A percentile compares a stretch with the other conserved stretches of the same genome.
Evolutionary conservation across 2,797 vertebrate species (phyloP).

Genomic region (Lagocephalus sceleratus): DNA sequence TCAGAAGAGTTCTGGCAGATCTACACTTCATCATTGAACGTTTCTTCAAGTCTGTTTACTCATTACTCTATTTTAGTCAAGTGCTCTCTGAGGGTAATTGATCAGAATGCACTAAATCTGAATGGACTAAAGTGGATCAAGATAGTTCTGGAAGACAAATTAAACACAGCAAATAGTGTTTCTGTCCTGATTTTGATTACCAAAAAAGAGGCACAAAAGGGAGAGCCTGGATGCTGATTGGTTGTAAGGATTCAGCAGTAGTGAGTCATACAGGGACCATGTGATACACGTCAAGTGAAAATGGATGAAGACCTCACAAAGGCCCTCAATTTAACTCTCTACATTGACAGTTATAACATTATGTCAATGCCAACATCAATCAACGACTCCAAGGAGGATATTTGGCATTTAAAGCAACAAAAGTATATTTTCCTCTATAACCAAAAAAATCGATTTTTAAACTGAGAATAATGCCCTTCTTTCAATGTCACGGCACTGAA

Average conservation of each 20-base stretch:
- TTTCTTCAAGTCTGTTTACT: too few species aligned
- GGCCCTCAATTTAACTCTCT: slow-evolving; percentile 14
- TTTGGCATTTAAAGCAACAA: slow-evolving; percentile 1
- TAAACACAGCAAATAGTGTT: slow-evolving; percentile 25
- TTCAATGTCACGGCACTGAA: too few species aligned
- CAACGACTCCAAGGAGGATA: slow-evolving; percentile 8
- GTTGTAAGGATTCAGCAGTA: slow-evolving; percentile 65
- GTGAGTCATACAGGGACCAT: slow-evolving; percentile 65
- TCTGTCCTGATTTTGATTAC: slow-evolving; percentile 37
- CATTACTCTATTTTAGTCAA: too few species aligned
- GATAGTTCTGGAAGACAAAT: slow-evolving; percentile 19
- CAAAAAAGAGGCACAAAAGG: slow-evolving; percentile 25
- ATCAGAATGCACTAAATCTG: too few species aligned
- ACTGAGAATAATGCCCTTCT: too few species aligned
- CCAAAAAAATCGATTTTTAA: too few species aligned
- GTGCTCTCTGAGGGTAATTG: too few species aligned
- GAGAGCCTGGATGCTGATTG: slow-evolving; percentile 54
- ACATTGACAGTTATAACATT: not conserved
- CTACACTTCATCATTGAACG: too few species aligned
- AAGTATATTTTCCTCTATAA: slow-evolving; percentile 32
- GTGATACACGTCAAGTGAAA: slow-evolving; percentile 29
- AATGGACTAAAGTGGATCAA: too few species aligned
- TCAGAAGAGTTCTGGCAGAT: too few species aligned
- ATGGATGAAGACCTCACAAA: slow-evolving; percentile 23
- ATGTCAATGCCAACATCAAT: not conserved